Evolutionary conservation across 2,888 invertebrate species (phyloP).

Genomic region (Melipona beecheii): DNA sequence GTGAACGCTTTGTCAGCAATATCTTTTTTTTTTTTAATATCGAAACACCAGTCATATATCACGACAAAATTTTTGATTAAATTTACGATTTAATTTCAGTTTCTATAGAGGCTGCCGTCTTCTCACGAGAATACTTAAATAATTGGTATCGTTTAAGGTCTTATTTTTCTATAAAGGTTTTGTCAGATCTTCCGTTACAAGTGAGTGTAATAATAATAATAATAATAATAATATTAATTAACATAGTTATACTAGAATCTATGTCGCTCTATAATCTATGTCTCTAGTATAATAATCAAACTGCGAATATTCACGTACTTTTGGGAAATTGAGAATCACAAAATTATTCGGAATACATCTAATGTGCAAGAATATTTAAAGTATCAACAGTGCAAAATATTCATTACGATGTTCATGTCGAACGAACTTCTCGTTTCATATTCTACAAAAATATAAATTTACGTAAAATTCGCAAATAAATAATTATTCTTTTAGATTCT

Average conservation of each 20-base stretch:
- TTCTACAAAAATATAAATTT: not conserved
- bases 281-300: not conserved
- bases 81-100: conserved; percentile 84
- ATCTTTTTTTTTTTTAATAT: too few species aligned
- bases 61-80: not conserved
- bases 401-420: too few species aligned
- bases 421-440: too few species aligned
- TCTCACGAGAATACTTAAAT: conserved; percentile 90
- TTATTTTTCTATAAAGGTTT: conserved; percentile 90
- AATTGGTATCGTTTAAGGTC: conserved; percentile 91
- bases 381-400: not conserved
- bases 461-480: not conserved
- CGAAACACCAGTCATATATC: not conserved
- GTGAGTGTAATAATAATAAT: conserved; percentile 79
- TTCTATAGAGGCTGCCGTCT: conserved; percentile 90
- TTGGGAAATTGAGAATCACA: not conserved
- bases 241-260: too few species aligned
- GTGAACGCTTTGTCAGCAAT: conserved; percentile 76
- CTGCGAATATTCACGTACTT: not conserved
- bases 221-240: not conserved
- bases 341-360: not conserved
- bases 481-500: conserved; percentile 85
- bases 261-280: not conserved
- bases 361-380: not conserved
- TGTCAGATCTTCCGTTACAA: conserved; percentile 91